These are phyloP conservation scores for Lamellibrachia luymesi DNA, from an alignment of 1,140 invertebrate genomes.

Conservation along the genomic window DNA sequence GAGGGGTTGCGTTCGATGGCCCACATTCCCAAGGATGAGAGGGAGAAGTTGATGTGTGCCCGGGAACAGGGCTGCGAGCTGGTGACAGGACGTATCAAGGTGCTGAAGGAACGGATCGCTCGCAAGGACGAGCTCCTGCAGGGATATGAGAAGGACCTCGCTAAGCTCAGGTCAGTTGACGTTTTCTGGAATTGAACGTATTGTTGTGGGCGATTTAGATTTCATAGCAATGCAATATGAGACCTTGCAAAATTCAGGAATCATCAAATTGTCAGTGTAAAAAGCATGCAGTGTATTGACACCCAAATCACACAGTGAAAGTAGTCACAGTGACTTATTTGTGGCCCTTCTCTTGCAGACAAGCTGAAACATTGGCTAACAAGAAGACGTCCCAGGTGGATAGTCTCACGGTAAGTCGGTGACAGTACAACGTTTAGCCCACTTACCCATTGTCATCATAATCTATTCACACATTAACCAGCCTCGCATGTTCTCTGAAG, in stretches of 20 bases:
- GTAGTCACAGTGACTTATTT: neutral
- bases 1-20: slow-evolving; percentile 49
- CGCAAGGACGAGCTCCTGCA: slow-evolving; percentile 53
- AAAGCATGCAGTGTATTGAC: neutral
- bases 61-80: slow-evolving; percentile 42
- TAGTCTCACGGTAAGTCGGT: slow-evolving; percentile 42
- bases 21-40: slow-evolving; percentile 52
- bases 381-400: slow-evolving; percentile 47
- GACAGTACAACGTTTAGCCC: neutral
- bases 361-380: slow-evolving; percentile 49
- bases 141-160: slow-evolving; percentile 53
- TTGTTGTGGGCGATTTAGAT: neutral
- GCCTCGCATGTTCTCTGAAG: neutral
- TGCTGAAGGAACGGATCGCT: slow-evolving; percentile 46
- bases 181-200: neutral
- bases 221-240: neutral
- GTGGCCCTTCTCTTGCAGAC: slow-evolving; percentile 36
- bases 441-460: neutral
- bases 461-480: neutral
- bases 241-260: neutral
- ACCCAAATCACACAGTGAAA: neutral
- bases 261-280: neutral
- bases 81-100: slow-evolving; percentile 40
- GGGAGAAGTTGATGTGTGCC: slow-evolving; percentile 40
- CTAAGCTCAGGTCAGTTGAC: slow-evolving; percentile 46